Evolutionary conservation across 37 sponge, comb jelly and placozoan species (phyloP), one percentile per base, ranked within the genome.

Genomic region (Hormiphora californensis): DNA sequence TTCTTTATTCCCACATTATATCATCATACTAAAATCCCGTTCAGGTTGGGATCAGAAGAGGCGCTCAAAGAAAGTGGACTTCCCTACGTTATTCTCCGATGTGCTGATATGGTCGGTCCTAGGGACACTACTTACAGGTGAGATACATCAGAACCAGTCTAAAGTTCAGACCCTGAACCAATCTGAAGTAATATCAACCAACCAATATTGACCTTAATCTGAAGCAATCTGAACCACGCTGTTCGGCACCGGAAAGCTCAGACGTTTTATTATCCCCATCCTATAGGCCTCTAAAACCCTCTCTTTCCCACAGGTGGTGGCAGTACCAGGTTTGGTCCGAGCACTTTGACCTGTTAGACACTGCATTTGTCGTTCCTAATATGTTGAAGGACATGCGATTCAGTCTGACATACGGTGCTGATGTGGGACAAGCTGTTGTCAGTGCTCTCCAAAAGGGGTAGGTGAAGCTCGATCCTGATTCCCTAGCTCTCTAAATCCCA

Each of bases 271-370:
- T n/a, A n/a, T n/a, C n/a, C n/a, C n/a, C n/a, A n/a, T n/a, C n/a
- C n/a, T n/a, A n/a, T n/a, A n/a, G n/a, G n/a, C n/a, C n/a, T n/a
- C n/a, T n/a, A n/a, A n/a, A n/a, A n/a, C n/a, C n/a, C n/a, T n/a
- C n/a, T n/a, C n/a, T n/a, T n/a, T n/a, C n/a, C 25, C 25, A 19
- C 59, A 73, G 81, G 25, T 73, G 81, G 81, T 73, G 81, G 81
- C 81, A 73, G 23, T 73, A 73, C 46, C 81, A 73, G 81, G 81
- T 73, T n/a, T 73, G 81, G 81, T 7, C 44, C 5, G 81, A 73
- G 23, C 81, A 73, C 38, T 73, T 73, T 46, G 23, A 27, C 22
- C 41, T 73, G 25, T 43, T 73, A 1, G 46, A 28, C 8, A 46
- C 81, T 9, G 36, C 44, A 19, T 73, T 40, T 46, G 46, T 46